Evolutionary conservation across 2,888 invertebrate species (phyloP).

Genomic region (Pachycephus smyrnensis): DNA sequence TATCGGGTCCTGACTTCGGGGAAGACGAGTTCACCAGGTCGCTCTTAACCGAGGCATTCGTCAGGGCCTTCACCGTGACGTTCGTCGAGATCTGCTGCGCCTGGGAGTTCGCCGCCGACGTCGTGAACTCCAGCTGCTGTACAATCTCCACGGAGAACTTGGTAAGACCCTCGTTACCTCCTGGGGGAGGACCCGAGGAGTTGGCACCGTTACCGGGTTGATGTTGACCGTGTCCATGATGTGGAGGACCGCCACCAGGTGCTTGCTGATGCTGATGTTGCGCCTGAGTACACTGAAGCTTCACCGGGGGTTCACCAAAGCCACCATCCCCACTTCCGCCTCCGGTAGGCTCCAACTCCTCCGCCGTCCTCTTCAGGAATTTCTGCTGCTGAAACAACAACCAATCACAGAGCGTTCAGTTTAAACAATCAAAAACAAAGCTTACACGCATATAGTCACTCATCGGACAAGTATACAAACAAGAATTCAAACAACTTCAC

Average conservation of each 20-base stretch:
- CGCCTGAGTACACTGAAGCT: conserved; percentile 75
- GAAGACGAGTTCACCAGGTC: conserved; percentile 68
- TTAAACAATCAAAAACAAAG: too few species aligned
- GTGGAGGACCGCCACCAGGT: conserved; percentile 53
- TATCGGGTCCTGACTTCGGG: conserved; percentile 69
- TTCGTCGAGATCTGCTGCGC: conserved; percentile 92
- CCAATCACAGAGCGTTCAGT: conserved; percentile 17
- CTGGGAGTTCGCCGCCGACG: conserved; percentile 87
- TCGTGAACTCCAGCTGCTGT: conserved; percentile 90
- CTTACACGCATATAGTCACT: too few species aligned
- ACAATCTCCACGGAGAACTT: conserved; percentile 95
- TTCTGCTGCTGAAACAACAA: conserved; percentile 81
- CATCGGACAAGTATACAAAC: too few species aligned
- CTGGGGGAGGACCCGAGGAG: conserved; percentile 46
- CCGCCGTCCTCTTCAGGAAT: conserved; percentile 81
- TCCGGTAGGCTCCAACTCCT: conserved; percentile 72
- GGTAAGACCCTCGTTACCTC: conserved; percentile 66
- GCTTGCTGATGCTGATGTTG: conserved; percentile 65
- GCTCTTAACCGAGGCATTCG: conserved; percentile 76
- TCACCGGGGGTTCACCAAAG: conserved; percentile 82
- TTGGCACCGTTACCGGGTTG: conserved; percentile 53
- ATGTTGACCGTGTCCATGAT: conserved; percentile 55
- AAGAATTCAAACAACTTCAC: too few species aligned
- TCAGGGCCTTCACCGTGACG: conserved; percentile 88
- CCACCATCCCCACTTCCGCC: conserved; percentile 63